Evolutionary conservation across 2,888 invertebrate genomes (phyloP).

Genomic region (Allygus modestus): DNA sequence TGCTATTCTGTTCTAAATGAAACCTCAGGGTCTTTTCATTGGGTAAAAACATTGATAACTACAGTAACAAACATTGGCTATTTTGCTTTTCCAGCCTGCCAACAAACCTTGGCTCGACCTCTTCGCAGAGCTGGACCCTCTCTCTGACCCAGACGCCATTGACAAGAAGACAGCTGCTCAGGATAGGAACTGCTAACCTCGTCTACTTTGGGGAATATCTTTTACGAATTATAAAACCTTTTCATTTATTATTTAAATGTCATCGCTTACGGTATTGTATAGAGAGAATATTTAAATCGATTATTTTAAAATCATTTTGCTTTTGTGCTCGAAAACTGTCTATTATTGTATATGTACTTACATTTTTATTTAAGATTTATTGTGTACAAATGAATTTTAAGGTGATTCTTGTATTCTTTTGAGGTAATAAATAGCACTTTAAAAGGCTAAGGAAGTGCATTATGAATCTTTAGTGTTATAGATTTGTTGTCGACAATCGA

Average conservation of each 20-base stretch:
- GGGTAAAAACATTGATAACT: no score
- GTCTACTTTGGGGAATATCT: not conserved
- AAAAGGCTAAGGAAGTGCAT: conserved; percentile 7
- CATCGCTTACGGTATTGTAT: conserved; percentile 19
- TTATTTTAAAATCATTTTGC: conserved; percentile 4
- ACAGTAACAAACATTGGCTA: no score
- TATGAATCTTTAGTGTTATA: not conserved
- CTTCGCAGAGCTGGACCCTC: conserved; percentile 95
- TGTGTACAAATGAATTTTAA: not conserved
- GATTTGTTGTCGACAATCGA: not conserved
- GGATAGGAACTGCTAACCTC: conserved; percentile 68
- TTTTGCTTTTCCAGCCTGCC: conserved; percentile 69
- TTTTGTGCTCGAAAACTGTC: conserved; percentile 15
- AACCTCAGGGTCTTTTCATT: no score
- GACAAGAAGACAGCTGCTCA: conserved; percentile 71
- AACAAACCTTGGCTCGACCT: conserved; percentile 87
- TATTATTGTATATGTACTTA: not conserved
- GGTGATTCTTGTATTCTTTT: not conserved
- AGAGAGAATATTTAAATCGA: conserved; percentile 22
- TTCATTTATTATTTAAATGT: conserved; percentile 15
- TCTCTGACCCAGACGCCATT: conserved; percentile 87
- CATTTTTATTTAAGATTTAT: not conserved
- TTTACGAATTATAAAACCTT: not conserved
- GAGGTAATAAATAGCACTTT: not conserved
- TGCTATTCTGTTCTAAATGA: no score